Percentiles rank a stretch among this genome's conserved stretches.
These are phyloP conservation scores for Gymnocypris eckloni DNA, from an alignment of 2,797 vertebrate species.

Conservation along the genomic window DNA sequence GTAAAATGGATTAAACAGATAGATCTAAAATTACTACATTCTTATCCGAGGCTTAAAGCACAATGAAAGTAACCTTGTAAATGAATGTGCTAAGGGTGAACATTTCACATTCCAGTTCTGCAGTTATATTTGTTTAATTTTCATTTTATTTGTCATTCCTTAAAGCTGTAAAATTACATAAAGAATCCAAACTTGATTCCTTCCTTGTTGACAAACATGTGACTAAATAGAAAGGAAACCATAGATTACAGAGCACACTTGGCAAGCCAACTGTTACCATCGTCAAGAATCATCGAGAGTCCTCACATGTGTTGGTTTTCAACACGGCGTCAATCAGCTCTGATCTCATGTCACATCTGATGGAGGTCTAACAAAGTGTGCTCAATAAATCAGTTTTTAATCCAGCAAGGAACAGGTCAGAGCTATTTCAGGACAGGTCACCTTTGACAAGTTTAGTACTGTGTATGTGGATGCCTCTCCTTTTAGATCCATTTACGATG, in stretches of 20 bases:
- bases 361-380: conserved; percentile 14
- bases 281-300: conserved; percentile 35
- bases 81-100: not conserved
- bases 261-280: conserved; percentile 8
- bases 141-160: not conserved
- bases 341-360: conserved; percentile 33
- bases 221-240: conserved; percentile 31
- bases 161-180: not conserved
- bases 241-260: conserved; percentile 21
- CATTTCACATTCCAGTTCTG: not conserved
- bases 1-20: not conserved
- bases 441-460: conserved; percentile 29
- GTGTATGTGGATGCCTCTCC: conserved; percentile 64
- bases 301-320: conserved; percentile 30
- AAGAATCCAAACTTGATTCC: not conserved
- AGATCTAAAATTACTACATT: not conserved
- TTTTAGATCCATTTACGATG: conserved; percentile 71
- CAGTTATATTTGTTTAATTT: not conserved
- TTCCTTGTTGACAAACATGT: not conserved
- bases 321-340: conserved; percentile 2
- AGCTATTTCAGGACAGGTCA: conserved; percentile 75
- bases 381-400: conserved; percentile 64
- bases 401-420: conserved; percentile 42
- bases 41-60: not conserved
- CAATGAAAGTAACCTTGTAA: not conserved